Evolutionary conservation across 1,140 invertebrate genomes (phyloP).

Genomic region (Scylla paramamosain): DNA sequence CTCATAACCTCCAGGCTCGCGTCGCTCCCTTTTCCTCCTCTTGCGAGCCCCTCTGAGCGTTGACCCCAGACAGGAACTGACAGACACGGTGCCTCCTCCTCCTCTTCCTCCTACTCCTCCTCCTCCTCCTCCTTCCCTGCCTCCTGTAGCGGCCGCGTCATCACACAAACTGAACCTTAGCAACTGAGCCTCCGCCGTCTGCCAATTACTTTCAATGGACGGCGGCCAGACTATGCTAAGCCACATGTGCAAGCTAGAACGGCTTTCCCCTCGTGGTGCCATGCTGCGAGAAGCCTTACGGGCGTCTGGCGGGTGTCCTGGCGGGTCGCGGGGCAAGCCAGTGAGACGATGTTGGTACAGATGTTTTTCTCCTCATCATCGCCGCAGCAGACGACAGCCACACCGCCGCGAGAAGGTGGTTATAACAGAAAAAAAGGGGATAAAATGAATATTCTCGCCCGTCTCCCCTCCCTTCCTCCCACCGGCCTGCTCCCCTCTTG

Average conservation of each 20-base stretch:
- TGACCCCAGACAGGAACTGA: conserved; percentile 11
- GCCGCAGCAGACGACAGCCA: background rate
- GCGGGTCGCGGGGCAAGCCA: background rate
- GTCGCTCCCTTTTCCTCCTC: background rate
- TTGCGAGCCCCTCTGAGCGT: background rate
- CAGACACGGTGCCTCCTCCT: background rate
- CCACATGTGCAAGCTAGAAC: background rate
- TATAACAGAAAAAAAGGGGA: background rate
- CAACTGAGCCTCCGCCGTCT: conserved; percentile 9
- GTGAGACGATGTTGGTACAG: conserved; percentile 11
- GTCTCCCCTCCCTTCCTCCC: background rate
- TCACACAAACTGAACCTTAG: conserved; percentile 22
- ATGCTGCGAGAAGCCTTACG: background rate
- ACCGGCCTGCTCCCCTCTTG: too few species aligned
- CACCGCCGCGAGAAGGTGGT: background rate
- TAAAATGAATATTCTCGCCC: conserved; percentile 13
- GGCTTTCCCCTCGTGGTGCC: background rate
- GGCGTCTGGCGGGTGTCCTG: background rate
- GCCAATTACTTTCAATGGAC: conserved; percentile 13
- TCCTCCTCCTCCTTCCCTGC: background rate
- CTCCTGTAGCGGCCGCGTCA: background rate
- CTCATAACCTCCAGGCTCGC: background rate
- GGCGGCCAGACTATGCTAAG: background rate
- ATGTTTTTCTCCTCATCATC: conserved; percentile 13
- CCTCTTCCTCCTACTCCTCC: background rate